phyloP scores from a whole-genome alignment of 2,113 vertebrate genomes.

The Odontesthes bonariensis region DNA sequence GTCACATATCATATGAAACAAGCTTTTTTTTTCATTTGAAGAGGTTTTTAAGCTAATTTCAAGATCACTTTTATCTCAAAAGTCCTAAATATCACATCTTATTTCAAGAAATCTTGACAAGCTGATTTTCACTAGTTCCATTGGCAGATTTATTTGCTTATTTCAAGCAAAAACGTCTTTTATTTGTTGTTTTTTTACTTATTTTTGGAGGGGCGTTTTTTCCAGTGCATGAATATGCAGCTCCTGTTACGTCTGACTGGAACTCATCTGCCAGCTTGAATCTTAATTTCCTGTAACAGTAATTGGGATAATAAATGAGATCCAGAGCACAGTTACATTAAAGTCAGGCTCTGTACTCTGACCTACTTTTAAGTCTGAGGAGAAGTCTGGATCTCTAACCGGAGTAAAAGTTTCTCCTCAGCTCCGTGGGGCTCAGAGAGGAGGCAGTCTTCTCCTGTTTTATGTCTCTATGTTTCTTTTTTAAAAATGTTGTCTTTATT shows the following conservation, averaged over 20 bases:
- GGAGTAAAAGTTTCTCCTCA: slow-evolving; percentile 41
- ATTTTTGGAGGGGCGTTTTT: no score
- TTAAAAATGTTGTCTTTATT: not conserved
- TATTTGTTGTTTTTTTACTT: no score
- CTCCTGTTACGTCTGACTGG: slow-evolving; percentile 51
- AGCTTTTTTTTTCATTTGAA: no score
- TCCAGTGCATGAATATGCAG: slow-evolving; percentile 51
- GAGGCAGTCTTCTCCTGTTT: not conserved
- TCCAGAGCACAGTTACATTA: slow-evolving; percentile 58
- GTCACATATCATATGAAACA: no score
- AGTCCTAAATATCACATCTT: no score
- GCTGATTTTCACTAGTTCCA: no score
- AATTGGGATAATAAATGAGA: slow-evolving; percentile 70
- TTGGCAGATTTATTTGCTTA: no score
- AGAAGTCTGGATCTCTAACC: slow-evolving; percentile 48
- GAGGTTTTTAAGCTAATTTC: no score
- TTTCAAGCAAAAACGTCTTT: no score
- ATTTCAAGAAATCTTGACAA: no score
- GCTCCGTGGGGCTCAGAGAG: slow-evolving; percentile 13
- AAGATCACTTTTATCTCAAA: no score
- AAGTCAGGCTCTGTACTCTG: slow-evolving; percentile 47
- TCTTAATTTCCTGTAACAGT: slow-evolving; percentile 59
- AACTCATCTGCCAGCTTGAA: slow-evolving; percentile 60
- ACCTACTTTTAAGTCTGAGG: slow-evolving; percentile 67
- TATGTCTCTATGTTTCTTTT: not conserved